Evolutionary conservation across 2,797 vertebrate species (phyloP), one percentile per base, ranked within the genome.

Genomic region (Catamblyrhynchus diadema): DNA sequence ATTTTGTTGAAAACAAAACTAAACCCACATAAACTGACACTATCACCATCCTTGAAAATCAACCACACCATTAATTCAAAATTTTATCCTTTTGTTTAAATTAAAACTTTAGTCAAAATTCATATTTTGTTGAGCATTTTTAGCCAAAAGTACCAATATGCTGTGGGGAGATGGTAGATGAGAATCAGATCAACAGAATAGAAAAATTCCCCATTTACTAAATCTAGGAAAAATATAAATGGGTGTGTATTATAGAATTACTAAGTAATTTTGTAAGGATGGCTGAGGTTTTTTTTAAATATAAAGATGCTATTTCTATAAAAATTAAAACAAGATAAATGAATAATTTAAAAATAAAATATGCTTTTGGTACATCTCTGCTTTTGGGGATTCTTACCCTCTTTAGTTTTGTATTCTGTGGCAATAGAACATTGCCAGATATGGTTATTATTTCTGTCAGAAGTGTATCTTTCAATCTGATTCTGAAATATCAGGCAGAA

Each of bases 251-350:
- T 54, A 35, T 6, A 47, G 20, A 53, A 37, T 56, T 42, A 41
- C 5, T 53, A 4, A n/a, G 54, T n/a, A 44, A 30, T 64, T 71
- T 88, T 51, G 2, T 57, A 24, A 19, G 8, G 35, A 18, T 6
- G 2, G 4, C 2, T 42, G 3, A 3, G 41, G 4, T 12, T 2
- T 6, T 25, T 30, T 71, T 62, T 33, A 13, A 28, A 28, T 57
- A 51, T 33, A 25, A 42, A 66, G 6, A 59, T 14, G 8, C 28
- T 57, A 13, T 57, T 5, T 53, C 24, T 51, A 3, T 42, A 59
- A 56, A 62, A 56, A 50, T 25, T 72, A 24, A n/a, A 74, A 56
- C 2, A 0, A 71, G 24, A 85, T 59, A 44, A 90, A 62, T 15
- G 2, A 67, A 70, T 8, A 80, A 82, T 65, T 21, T 18, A 50